These are phyloP conservation scores for Catocala sponsa DNA, from an alignment of 2,888 invertebrate species.

Conservation along the genomic window DNA sequence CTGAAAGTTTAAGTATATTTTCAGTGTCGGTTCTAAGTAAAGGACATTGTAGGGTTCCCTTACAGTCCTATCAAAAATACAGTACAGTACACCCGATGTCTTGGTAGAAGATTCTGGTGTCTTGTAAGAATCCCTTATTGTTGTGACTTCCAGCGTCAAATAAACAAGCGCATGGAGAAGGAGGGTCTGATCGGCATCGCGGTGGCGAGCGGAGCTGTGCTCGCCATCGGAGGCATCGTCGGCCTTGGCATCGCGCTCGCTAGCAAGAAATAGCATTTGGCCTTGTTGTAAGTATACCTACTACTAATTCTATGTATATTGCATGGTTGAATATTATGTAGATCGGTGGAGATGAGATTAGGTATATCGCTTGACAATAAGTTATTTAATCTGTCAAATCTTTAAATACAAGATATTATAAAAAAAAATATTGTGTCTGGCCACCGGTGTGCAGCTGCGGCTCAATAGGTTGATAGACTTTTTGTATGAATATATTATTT, in stretches of 20 bases:
- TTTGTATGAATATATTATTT: no score
- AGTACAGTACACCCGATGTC: no score
- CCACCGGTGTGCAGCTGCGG: no score
- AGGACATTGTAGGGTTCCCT: no score
- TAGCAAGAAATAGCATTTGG: conserved; percentile 85
- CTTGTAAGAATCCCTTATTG: neutral
- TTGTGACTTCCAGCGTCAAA: conserved; percentile 90
- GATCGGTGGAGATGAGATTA: conserved; percentile 6
- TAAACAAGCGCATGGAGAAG: conserved; percentile 97
- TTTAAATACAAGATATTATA: no score
- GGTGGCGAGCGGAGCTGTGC: conserved; percentile 95
- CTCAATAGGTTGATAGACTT: no score
- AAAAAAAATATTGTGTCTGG: no score
- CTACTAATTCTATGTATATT: neutral
- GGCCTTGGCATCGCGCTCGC: conserved; percentile 94
- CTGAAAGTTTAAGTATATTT: no score
- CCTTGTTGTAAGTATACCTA: conserved; percentile 71
- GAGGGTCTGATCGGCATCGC: conserved; percentile 97
- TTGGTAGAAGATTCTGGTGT: no score
- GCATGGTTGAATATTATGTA: conserved; percentile 4
- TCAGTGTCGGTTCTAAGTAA: no score
- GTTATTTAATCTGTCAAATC: no score
- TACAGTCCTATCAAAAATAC: no score
- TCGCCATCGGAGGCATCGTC: conserved; percentile 94
- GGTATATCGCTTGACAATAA: neutral